Base-by-base conservation (phyloP, 92 coral and sea anemone genomes). In the Muricea muricata region DNA sequence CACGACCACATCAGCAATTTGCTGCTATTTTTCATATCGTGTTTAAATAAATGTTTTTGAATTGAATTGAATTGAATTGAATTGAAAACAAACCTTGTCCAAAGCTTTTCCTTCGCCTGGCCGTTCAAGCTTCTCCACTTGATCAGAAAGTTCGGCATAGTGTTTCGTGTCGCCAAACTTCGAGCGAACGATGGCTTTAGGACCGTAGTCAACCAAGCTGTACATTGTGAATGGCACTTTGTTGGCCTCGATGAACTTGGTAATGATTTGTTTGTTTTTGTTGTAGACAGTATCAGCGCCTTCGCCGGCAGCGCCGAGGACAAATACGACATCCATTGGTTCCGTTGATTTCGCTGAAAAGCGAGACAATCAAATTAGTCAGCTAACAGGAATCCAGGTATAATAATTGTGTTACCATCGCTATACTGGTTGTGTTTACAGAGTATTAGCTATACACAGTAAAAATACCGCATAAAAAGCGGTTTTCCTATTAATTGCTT, bases 321-420 rank as follows among this genome's bases (percentile, higher is more conserved):
- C 83, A n/a, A 78, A 56, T 66, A 78, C 83, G 37, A 78, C 58
- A 30, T 78, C 83, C 46, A 78, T 31, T 25, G 83, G 83, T 33
- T 78, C 83, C 56, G 83, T 78, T 0, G 83, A 56, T 26, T 78
- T 78, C 5, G 83, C 83, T 78, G 35, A 0, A 35, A 55, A 33
- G 14, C 1, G 10, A 55, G n/a, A 60, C 33, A 60, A n/a, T n/a
- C n/a, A n/a, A n/a, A n/a, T n/a, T n/a, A n/a, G n/a, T n/a, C n/a
- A n/a, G n/a, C n/a, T n/a, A n/a, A n/a, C n/a, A n/a, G n/a, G n/a
- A n/a, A n/a, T n/a, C n/a, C n/a, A n/a, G n/a, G n/a, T n/a, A n/a
- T n/a, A n/a, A n/a, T n/a, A n/a, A n/a, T n/a, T n/a, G n/a, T n/a
- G n/a, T n/a, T n/a, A n/a, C n/a, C n/a, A n/a, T n/a, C n/a, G n/a